A percentile compares a stretch with the other conserved stretches of the same genome.
These are phyloP conservation scores for Patella caerulea DNA, from an alignment of 2,888 invertebrate genomes.

Conservation along the genomic window DNA sequence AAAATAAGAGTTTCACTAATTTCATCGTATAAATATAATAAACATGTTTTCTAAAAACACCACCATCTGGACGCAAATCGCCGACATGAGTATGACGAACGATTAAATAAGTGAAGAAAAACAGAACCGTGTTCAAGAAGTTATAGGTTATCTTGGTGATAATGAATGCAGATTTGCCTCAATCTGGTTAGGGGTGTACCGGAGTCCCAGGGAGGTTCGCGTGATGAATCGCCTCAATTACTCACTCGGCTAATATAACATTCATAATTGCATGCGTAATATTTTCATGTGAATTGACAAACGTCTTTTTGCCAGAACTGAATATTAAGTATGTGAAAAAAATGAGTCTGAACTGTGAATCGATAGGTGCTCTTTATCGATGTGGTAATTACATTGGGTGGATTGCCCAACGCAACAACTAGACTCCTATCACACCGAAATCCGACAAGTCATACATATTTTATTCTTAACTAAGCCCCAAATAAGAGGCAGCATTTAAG, in stretches of 20 bases:
- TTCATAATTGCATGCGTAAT: slow-evolving; percentile 13
- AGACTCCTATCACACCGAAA: not conserved
- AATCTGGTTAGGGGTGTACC: not conserved
- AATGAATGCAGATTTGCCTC: slow-evolving; percentile 3
- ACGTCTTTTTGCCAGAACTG: not conserved
- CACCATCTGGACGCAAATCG: slow-evolving; percentile 3
- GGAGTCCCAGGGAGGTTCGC: not conserved
- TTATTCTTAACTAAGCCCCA: slow-evolving; percentile 10
- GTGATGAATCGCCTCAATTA: slow-evolving; percentile 1
- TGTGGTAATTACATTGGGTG: not conserved
- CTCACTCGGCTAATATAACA: not conserved
- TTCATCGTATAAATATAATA: too few species aligned
- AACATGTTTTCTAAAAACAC: too few species aligned
- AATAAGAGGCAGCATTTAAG: slow-evolving; percentile 7
- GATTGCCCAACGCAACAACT: too few species aligned
- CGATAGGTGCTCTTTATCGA: slow-evolving; percentile 3
- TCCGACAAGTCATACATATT: slow-evolving; percentile 9
- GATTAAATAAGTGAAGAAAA: slow-evolving; percentile 5
- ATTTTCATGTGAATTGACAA: slow-evolving; percentile 6
- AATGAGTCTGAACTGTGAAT: slow-evolving; percentile 2
- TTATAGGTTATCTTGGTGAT: slow-evolving; percentile 9
- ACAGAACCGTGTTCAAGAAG: not conserved
- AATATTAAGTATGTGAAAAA: slow-evolving; percentile 4
- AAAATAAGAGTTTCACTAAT: too few species aligned
- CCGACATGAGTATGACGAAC: not conserved